These are phyloP conservation scores for Chalcis sispes DNA, from an alignment of 2,888 invertebrate species.

Conservation along the genomic window DNA sequence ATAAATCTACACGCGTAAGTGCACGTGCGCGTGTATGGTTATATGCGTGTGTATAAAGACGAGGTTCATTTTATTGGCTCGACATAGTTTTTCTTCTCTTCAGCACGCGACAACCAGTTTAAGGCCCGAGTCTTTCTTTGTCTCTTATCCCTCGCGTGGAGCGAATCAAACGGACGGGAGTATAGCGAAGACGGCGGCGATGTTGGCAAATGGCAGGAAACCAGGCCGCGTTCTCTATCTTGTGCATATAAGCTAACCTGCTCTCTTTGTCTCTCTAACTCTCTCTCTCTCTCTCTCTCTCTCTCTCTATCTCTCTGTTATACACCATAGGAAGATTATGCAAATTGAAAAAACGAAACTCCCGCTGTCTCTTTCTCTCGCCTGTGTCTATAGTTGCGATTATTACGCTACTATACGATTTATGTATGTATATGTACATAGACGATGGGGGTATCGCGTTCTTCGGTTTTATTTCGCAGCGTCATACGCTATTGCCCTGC, in stretches of 20 bases:
- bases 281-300: too few species aligned
- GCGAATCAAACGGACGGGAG: constrained; percentile 1
- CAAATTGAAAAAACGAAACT: constrained; percentile 46
- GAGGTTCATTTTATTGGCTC: constrained; percentile 32
- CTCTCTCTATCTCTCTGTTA: too few species aligned
- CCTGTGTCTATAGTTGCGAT: too few species aligned
- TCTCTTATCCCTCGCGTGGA: background rate
- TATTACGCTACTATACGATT: too few species aligned
- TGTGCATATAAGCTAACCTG: constrained; percentile 15
- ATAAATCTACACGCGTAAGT: too few species aligned
- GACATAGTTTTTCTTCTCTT: constrained; percentile 15
- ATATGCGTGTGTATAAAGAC: constrained; percentile 2
- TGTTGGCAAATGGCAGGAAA: constrained; percentile 47
- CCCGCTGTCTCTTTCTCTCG: too few species aligned
- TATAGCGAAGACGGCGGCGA: constrained; percentile 32
- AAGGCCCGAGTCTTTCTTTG: background rate
- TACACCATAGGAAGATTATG: constrained; percentile 42
- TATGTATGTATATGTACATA: background rate
- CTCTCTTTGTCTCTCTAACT: too few species aligned
- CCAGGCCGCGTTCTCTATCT: constrained; percentile 35
- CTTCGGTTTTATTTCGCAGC: constrained; percentile 22
- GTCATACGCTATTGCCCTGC: constrained; percentile 6
- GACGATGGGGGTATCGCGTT: constrained; percentile 6
- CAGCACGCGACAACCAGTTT: constrained; percentile 28
- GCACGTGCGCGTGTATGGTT: background rate